phyloP scores from a whole-genome alignment of 2,113 vertebrate species.

The Athene cunicularia region DNA sequence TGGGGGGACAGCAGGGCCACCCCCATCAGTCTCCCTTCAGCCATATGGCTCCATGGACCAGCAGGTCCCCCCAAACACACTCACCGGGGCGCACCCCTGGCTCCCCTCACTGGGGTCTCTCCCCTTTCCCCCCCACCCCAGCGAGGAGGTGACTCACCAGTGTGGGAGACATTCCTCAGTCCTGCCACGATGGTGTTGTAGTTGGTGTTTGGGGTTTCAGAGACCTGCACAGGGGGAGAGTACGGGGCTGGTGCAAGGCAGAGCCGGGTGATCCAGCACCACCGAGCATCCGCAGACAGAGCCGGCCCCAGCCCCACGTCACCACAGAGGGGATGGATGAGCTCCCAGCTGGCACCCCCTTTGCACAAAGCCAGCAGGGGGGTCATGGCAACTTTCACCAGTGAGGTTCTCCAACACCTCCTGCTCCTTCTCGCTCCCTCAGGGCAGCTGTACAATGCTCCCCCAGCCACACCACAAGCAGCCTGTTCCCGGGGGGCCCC shows the following conservation, averaged over 20 bases:
- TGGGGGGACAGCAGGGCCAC: background rate
- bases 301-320: background rate
- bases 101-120: fast-evolving
- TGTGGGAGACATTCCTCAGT: constrained; percentile 76
- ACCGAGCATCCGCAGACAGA: background rate
- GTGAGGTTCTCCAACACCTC: background rate
- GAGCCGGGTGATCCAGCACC: background rate
- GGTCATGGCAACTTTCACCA: background rate
- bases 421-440: background rate
- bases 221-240: background rate
- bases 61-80: background rate
- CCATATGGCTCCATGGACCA: background rate
- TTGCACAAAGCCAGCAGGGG: fast-evolving
- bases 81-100: fast-evolving
- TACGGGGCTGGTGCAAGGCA: background rate
- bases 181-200: constrained; percentile 77
- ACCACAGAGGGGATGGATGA: background rate
- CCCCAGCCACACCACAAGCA: fast-evolving
- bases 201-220: constrained; percentile 76
- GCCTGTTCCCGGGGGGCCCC: background rate
- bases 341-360: background rate
- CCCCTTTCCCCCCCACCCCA: fast-evolving
- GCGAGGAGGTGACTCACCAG: constrained; percentile 42
- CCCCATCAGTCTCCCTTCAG: background rate
- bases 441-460: fast-evolving